These are phyloP conservation scores for Pangasianodon gigas DNA, from an alignment of 2,113 vertebrate species.

Conservation along the genomic window DNA sequence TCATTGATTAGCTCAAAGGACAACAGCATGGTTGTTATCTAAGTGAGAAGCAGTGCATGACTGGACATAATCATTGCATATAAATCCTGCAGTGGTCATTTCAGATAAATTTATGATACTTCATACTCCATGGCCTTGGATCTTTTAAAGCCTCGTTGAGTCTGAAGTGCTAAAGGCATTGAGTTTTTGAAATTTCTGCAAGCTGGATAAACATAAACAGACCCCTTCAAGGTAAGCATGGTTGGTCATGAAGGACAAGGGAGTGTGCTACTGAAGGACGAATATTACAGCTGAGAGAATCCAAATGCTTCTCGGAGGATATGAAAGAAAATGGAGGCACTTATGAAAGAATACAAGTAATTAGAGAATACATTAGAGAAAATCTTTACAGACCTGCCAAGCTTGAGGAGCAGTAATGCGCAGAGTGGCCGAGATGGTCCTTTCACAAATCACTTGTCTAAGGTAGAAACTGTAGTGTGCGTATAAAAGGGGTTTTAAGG, in stretches of 20 bases:
- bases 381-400: background rate
- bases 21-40: background rate
- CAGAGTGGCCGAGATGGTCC: background rate
- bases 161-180: background rate
- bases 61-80: background rate
- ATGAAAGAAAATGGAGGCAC: background rate
- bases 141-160: background rate
- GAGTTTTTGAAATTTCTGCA: background rate
- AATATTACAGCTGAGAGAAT: background rate
- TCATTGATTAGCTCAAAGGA: background rate
- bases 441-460: background rate
- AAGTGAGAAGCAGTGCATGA: background rate
- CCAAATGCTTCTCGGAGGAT: constrained; percentile 12
- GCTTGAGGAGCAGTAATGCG: background rate
- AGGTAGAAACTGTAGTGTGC: background rate
- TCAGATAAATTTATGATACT: background rate
- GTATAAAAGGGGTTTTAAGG: background rate
- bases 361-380: background rate
- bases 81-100: background rate
- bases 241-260: background rate
- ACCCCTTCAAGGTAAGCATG: background rate
- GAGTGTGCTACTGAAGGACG: background rate
- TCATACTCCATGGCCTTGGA: background rate
- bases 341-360: background rate
- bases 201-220: background rate